Percentiles rank a stretch among this genome's conserved stretches.
phyloP scores from a whole-genome alignment of 2,888 invertebrate genomes.

The Scaptomyza cyrtandrae region DNA sequence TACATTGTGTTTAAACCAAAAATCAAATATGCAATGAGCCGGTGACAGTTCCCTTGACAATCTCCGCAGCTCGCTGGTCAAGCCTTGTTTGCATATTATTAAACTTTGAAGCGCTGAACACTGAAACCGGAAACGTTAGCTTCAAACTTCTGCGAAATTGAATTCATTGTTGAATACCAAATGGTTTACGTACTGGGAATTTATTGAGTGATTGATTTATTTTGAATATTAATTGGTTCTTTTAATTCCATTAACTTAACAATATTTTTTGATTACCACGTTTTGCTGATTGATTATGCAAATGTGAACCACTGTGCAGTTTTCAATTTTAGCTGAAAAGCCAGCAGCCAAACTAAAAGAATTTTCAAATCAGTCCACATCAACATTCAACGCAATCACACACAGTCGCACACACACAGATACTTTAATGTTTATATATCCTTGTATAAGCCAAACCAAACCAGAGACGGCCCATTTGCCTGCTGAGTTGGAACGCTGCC shows the following conservation, averaged over 20 bases:
- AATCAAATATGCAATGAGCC: slow-evolving; percentile 68
- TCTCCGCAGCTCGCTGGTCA: slow-evolving; percentile 40
- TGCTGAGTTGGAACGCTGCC: slow-evolving; percentile 66
- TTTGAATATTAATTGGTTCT: slow-evolving; percentile 16
- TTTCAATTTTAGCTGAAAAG: slow-evolving; percentile 27
- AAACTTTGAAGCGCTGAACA: slow-evolving; percentile 33
- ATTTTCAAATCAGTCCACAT: slow-evolving; percentile 59
- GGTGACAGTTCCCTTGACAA: slow-evolving; percentile 35
- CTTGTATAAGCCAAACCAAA: slow-evolving; percentile 42
- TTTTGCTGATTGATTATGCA: slow-evolving; percentile 12
- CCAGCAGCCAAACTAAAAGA: slow-evolving; percentile 47
- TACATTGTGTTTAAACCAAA: slow-evolving; percentile 62
- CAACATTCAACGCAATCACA: slow-evolving; percentile 31
- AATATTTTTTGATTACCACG: slow-evolving; percentile 1
- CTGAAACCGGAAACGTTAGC: slow-evolving; percentile 17
- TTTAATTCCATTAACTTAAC: slow-evolving; percentile 11
- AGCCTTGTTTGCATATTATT: slow-evolving; percentile 67
- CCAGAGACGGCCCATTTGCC: slow-evolving; percentile 65
- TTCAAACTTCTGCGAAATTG: slow-evolving; percentile 20
- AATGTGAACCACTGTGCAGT: slow-evolving; percentile 37
- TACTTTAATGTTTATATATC: slow-evolving; percentile 30
- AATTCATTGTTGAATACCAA: slow-evolving; percentile 20
- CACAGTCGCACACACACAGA: slow-evolving; percentile 11
- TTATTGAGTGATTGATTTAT: neutral
- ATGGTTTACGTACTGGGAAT: neutral